A percentile compares a stretch with the other conserved stretches of the same genome.
Evolutionary conservation across 2,797 vertebrate genomes (phyloP).

Genomic region (Petrocephalus sullivani): DNA sequence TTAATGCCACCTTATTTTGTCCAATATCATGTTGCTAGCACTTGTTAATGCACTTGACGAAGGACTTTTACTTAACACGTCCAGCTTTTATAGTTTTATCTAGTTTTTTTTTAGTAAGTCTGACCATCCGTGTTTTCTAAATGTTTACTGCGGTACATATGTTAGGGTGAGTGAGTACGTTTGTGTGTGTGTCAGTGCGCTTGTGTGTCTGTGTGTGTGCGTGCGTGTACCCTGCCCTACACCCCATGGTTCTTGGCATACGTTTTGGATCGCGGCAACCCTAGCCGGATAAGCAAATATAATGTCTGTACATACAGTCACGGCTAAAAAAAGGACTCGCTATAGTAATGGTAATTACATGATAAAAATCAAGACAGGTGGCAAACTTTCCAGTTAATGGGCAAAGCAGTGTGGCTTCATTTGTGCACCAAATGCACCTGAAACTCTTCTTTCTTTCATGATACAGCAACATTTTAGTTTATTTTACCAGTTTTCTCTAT

Average conservation of each 20-base stretch:
- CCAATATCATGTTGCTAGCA: not conserved
- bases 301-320: slow-evolving; percentile 1
- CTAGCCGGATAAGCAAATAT: slow-evolving; percentile 3
- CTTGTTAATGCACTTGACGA: not conserved
- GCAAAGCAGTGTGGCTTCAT: not conserved
- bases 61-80: not conserved
- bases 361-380: not conserved
- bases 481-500: not conserved
- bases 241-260: slow-evolving; percentile 4
- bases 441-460: not conserved
- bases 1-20: not conserved
- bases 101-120: not conserved
- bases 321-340: not conserved
- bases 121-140: not conserved
- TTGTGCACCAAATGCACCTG: not conserved
- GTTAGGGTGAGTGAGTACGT: not conserved
- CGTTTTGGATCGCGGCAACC: not conserved
- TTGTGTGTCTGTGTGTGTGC: not conserved
- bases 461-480: not conserved
- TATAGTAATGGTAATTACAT: not conserved
- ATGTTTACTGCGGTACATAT: slow-evolving; percentile 7
- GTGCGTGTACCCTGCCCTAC: not conserved
- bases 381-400: not conserved
- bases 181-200: not conserved
- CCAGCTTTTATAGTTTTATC: not conserved